Evolutionary conservation across 2,113 vertebrate species (phyloP).

Genomic region (Mesitornis unicolor): DNA sequence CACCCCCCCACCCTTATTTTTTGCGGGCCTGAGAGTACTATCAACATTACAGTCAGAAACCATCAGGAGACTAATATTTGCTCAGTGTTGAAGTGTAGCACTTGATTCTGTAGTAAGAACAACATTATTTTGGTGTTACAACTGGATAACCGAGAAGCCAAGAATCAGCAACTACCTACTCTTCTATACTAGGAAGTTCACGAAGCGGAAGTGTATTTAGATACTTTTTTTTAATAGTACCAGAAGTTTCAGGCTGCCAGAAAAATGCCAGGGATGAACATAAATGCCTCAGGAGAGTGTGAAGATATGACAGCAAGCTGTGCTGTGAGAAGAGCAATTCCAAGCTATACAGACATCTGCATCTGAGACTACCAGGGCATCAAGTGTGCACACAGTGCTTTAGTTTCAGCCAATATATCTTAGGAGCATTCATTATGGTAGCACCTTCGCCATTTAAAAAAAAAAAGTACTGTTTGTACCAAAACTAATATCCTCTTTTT

Average conservation of each 20-base stretch:
- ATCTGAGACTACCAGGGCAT: neutral
- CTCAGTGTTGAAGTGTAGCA: neutral
- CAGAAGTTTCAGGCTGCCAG: neutral
- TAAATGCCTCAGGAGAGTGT: neutral
- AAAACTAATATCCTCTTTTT: neutral
- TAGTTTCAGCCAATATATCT: neutral
- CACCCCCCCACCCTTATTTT: neutral
- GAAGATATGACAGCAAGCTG: neutral
- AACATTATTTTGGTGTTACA: neutral
- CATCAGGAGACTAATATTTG: neutral
- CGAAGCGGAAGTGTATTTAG: neutral
- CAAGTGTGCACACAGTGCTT: neutral
- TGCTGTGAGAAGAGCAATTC: neutral
- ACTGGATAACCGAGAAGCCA: neutral
- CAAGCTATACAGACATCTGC: neutral
- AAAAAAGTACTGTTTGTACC: neutral
- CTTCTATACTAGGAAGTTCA: neutral
- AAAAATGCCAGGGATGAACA: neutral
- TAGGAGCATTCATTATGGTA: neutral
- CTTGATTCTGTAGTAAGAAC: neutral
- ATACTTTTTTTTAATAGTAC: neutral
- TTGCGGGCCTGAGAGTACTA: neutral
- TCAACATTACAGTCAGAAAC: neutral
- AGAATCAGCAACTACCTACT: neutral
- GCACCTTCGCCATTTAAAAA: neutral